Conservation (phyloP, 2,113 vertebrate species). For the Coptodon bakossiorum region DNA sequence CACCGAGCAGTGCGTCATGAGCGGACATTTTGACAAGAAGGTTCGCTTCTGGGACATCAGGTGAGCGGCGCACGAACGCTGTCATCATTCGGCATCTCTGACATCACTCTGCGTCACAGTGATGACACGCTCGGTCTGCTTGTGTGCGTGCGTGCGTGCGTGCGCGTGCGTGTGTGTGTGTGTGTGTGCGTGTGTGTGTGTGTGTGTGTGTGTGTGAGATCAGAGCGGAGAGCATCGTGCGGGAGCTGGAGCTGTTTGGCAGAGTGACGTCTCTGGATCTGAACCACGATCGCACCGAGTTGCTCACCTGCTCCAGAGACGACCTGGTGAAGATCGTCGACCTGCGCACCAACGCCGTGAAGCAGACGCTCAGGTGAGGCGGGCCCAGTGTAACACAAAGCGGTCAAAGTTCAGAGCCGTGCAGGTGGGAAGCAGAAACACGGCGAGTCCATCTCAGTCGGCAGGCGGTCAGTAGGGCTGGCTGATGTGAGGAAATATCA, state of each 20-base stretch:
- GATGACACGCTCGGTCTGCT: not conserved
- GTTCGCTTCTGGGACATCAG: constrained; percentile 98
- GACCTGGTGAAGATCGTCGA: constrained; percentile 92
- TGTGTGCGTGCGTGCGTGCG: too few species aligned
- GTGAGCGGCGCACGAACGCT: constrained; percentile 55
- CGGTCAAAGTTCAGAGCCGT: not conserved
- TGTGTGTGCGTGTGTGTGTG: not conserved
- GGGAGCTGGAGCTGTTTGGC: constrained; percentile 87
- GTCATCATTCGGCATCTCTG: not conserved
- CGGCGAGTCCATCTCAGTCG: too few species aligned
- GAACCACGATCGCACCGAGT: constrained; percentile 89
- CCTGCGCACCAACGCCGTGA: constrained; percentile 75
- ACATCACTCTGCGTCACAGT: not conserved
- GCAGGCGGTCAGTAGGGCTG: not conserved
- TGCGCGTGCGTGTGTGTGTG: not conserved
- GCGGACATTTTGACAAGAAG: constrained; percentile 98
- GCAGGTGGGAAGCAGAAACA: not conserved
- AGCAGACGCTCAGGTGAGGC: constrained; percentile 85
- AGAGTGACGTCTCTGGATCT: constrained; percentile 91
- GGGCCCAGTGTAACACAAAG: not conserved
- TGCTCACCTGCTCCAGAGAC: constrained; percentile 91
- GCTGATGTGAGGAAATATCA: not conserved
- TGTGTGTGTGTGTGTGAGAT: not conserved
- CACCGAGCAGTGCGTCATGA: constrained; percentile 98
- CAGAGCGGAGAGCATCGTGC: constrained; percentile 87